Conservation (phyloP, 2,888 invertebrate species). For the Troides aeacus region DNA sequence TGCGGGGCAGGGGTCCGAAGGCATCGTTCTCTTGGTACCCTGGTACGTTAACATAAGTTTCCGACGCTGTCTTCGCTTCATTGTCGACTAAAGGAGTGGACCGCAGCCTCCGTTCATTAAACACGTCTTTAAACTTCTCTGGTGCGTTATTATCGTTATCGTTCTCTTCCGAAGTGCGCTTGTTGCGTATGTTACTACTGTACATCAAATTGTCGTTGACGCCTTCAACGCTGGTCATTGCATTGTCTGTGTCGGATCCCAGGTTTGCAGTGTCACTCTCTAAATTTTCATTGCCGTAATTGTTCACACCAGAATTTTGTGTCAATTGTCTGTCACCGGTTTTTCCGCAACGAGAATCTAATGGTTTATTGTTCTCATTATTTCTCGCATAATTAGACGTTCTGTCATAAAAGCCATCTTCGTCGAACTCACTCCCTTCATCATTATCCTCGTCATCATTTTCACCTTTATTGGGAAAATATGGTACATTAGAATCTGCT, state of each 20-base stretch:
- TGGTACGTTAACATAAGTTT: constrained; percentile 45
- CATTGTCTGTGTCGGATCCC: constrained; percentile 66
- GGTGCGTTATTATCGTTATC: constrained; percentile 27
- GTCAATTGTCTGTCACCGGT: constrained; percentile 27
- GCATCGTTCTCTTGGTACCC: constrained; percentile 61
- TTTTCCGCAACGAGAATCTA: constrained; percentile 11
- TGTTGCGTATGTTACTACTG: constrained; percentile 49
- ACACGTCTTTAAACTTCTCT: constrained; percentile 32
- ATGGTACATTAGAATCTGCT: constrained; percentile 61
- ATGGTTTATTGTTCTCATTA: constrained; percentile 19
- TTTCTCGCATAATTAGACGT: constrained; percentile 40
- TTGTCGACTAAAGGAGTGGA: constrained; percentile 42
- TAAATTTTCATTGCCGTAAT: constrained; percentile 37
- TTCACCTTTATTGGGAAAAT: constrained; percentile 59
- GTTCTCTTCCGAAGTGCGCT: constrained; percentile 41
- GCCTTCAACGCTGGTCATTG: constrained; percentile 63
- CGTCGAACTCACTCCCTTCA: constrained; percentile 74
- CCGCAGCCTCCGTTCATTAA: constrained; percentile 33
- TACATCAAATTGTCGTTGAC: constrained; percentile 69
- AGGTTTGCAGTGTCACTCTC: constrained; percentile 49
- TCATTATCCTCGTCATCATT: constrained; percentile 70
- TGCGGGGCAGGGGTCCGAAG: constrained; percentile 56
- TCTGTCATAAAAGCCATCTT: constrained; percentile 72
- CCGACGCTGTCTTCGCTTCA: constrained; percentile 40
- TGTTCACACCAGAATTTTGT: constrained; percentile 35